phyloP scores from a whole-genome alignment of 2,113 vertebrate genomes.

The Macrotus californicus region DNA sequence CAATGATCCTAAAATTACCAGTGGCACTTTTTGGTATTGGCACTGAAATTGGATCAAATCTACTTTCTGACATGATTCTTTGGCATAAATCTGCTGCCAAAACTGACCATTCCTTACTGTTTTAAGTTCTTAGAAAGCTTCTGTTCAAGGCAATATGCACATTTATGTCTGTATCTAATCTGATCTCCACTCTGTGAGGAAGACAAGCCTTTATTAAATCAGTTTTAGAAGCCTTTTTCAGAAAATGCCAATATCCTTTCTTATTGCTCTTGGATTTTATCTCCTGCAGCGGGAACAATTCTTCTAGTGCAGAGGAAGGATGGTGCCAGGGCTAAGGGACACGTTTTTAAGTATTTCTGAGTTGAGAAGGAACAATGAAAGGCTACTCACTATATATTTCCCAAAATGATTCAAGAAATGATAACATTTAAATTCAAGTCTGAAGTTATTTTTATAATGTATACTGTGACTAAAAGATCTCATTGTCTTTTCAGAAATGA shows the following conservation, averaged over 20 bases:
- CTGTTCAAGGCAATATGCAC: not conserved
- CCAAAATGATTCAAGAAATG: slow-evolving; percentile 4
- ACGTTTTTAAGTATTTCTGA: slow-evolving; percentile 2
- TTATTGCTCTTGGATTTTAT: not conserved
- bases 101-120: not conserved
- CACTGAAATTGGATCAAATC: not conserved
- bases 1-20: not conserved
- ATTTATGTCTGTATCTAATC: not conserved
- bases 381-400: not conserved
- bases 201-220: not conserved
- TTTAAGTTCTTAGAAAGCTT: slow-evolving; percentile 32
- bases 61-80: not conserved
- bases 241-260: slow-evolving; percentile 2
- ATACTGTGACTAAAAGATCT: not conserved
- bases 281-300: not conserved
- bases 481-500: not conserved
- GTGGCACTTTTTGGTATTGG: not conserved
- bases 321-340: not conserved
- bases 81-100: slow-evolving; percentile 7
- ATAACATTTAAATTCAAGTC: slow-evolving; percentile 11
- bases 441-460: slow-evolving; percentile 5
- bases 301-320: not conserved
- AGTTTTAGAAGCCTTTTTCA: not conserved
- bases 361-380: not conserved
- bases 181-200: not conserved